These are phyloP conservation scores for Centruroides vittatus DNA, from an alignment of 1,140 invertebrate genomes.

Conservation along the genomic window DNA sequence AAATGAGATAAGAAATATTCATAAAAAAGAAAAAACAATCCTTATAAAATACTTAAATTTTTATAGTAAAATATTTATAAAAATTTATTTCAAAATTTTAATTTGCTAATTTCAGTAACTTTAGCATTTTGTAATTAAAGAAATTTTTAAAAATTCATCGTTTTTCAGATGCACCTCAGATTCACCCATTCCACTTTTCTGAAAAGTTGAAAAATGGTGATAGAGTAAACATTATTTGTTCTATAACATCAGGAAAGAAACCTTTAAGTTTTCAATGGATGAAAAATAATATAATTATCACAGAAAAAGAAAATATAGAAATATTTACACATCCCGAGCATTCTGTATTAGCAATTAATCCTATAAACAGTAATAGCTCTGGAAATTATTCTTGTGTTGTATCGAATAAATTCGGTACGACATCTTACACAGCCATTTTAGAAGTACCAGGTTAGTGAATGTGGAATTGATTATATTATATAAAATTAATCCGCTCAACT, in stretches of 20 bases:
- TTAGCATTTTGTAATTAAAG: too few relatives aligned
- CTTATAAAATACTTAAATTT: too few relatives aligned
- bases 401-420: background rate
- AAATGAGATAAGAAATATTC: too few relatives aligned
- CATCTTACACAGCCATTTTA: background rate
- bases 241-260: background rate
- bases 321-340: background rate
- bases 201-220: conserved; percentile 8
- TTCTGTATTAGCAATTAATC: background rate
- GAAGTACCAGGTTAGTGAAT: background rate
- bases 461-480: background rate
- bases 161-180: conserved; percentile 9
- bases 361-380: background rate
- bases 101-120: too few relatives aligned
- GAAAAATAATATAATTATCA: conserved; percentile 5
- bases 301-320: background rate
- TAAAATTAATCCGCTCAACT: too few relatives aligned
- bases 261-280: conserved; percentile 12
- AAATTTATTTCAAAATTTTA: too few relatives aligned
- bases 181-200: conserved; percentile 7
- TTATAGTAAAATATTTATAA: too few relatives aligned
- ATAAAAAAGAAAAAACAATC: too few relatives aligned
- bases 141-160: too few relatives aligned
- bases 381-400: background rate
- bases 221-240: conserved; percentile 4